Percentiles rank a stretch among this genome's conserved stretches.
These are phyloP conservation scores for Cheilosia grossa DNA, from an alignment of 2,888 invertebrate genomes.

Conservation along the genomic window DNA sequence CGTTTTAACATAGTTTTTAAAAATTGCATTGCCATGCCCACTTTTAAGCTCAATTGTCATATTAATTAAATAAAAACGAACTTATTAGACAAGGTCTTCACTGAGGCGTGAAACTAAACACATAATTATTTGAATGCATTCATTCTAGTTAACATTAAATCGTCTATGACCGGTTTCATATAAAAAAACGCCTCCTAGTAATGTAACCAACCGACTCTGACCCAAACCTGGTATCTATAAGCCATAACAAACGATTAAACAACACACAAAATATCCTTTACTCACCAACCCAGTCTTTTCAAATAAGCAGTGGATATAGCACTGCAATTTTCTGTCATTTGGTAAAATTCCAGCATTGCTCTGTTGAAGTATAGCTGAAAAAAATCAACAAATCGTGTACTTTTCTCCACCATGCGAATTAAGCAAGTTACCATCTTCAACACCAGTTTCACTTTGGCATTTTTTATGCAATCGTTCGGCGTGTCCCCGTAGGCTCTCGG, in stretches of 20 bases:
- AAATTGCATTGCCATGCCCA: no score
- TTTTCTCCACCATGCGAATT: conserved; percentile 11
- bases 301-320: conserved; percentile 81
- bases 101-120: no score
- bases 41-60: no score
- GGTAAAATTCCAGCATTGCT: conserved; percentile 77
- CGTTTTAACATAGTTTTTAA: no score
- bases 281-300: conserved; percentile 80
- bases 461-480: conserved; percentile 78
- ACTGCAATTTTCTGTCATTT: conserved; percentile 78
- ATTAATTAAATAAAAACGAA: no score
- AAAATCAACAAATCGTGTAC: not conserved
- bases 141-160: no score
- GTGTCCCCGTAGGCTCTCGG: conserved; percentile 77
- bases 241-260: not conserved
- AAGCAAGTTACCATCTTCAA: conserved; percentile 77
- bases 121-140: no score
- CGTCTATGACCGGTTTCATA: no score
- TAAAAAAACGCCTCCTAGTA: no score
- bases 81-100: no score
- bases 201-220: no score
- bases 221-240: not conserved
- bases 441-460: conserved; percentile 78
- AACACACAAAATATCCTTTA: not conserved
- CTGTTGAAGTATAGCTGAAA: conserved; percentile 75